These are phyloP conservation scores for Stratiomys singularior DNA, from an alignment of 2,888 invertebrate genomes.

Conservation along the genomic window DNA sequence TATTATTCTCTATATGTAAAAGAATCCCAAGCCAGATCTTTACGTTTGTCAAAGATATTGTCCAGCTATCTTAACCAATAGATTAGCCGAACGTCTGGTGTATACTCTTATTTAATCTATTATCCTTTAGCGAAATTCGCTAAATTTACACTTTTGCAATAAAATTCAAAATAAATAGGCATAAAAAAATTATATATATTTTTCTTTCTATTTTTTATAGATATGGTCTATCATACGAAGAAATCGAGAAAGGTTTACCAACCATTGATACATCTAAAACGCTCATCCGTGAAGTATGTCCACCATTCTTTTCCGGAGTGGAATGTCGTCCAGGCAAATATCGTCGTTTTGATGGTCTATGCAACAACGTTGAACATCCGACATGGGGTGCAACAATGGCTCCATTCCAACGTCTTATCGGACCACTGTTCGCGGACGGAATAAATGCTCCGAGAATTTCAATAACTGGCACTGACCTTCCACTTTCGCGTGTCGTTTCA, in stretches of 20 bases:
- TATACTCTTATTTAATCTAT: too few relatives aligned
- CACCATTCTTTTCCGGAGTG: slow-evolving; percentile 86
- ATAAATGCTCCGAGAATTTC: slow-evolving; percentile 85
- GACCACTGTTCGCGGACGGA: slow-evolving; percentile 86
- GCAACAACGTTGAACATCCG: slow-evolving; percentile 88
- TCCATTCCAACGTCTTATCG: slow-evolving; percentile 82
- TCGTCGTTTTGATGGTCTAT: slow-evolving; percentile 85
- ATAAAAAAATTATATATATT: too few relatives aligned
- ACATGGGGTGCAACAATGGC: slow-evolving; percentile 89
- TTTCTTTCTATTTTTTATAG: slow-evolving; percentile 65
- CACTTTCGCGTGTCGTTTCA: slow-evolving; percentile 85
- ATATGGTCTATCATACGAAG: slow-evolving; percentile 85
- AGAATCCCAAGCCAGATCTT: too few relatives aligned
- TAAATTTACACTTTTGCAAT: too few relatives aligned
- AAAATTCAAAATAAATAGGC: too few relatives aligned
- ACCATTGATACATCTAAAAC: slow-evolving; percentile 90
- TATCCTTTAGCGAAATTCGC: too few relatives aligned
- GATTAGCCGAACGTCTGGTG: too few relatives aligned
- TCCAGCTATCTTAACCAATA: too few relatives aligned
- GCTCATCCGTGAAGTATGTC: slow-evolving; percentile 85
- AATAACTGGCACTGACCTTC: slow-evolving; percentile 79
- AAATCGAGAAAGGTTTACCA: slow-evolving; percentile 87
- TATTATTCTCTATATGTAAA: too few relatives aligned
- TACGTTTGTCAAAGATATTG: too few relatives aligned
- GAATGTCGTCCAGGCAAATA: slow-evolving; percentile 91